These are phyloP conservation scores for Gymnarchus niloticus DNA, from an alignment of 2,113 vertebrate species.

Conservation along the genomic window DNA sequence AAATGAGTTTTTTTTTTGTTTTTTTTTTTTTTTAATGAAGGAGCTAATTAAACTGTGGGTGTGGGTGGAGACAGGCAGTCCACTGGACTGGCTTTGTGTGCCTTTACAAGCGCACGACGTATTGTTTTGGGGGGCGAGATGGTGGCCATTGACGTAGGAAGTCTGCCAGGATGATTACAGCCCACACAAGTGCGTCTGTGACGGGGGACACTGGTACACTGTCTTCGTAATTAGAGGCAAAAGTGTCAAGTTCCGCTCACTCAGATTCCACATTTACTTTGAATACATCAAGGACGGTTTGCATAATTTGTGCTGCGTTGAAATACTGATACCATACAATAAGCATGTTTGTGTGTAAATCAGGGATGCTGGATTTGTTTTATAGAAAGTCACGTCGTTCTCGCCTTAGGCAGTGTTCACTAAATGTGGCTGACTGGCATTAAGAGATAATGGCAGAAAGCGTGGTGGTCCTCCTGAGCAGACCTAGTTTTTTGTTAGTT, in stretches of 20 bases:
- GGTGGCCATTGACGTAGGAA: constrained; percentile 22
- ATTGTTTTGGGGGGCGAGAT: constrained; percentile 32
- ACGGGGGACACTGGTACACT: not conserved
- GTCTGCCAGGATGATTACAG: not conserved
- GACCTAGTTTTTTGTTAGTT: not conserved
- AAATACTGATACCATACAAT: not conserved
- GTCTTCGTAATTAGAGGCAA: not conserved
- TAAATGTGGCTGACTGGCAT: not conserved
- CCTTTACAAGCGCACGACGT: constrained; percentile 24
- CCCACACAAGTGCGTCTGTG: not conserved
- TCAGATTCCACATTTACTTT: not conserved
- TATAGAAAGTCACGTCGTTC: constrained; percentile 3
- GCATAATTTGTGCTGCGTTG: not conserved
- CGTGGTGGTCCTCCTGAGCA: not conserved
- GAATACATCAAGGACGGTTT: not conserved
- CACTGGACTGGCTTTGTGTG: constrained; percentile 25
- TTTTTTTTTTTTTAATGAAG: constrained; percentile 53
- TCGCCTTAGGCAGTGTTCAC: not conserved
- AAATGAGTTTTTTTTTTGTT: constrained; percentile 46
- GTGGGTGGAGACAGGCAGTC: constrained; percentile 19
- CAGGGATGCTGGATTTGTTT: not conserved
- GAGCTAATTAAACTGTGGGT: constrained; percentile 55
- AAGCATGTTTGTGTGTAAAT: not conserved
- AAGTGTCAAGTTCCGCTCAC: not conserved
- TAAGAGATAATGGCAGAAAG: not conserved